Base-by-base conservation (phyloP, 64 coral and sea anemone species). In the Orbicella faveolata region DNA sequence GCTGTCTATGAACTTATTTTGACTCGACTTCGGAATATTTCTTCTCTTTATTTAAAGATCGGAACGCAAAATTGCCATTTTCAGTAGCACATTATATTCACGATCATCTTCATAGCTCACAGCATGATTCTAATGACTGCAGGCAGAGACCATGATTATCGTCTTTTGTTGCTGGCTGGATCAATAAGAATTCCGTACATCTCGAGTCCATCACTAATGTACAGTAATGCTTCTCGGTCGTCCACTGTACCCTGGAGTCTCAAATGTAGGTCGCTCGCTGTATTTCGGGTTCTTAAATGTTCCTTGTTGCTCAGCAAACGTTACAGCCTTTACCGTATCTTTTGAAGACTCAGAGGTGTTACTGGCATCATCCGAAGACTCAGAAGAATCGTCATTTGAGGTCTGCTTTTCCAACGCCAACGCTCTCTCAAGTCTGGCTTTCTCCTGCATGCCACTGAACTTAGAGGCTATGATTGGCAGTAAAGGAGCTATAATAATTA, bases 391-490 rank as follows among this genome's bases (percentile, higher is more conserved):
- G 1, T 83, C 61, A 83, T 68, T 36, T 1, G 36, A 18, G 9
- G 16, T 44, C 1, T 69, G 66, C 66, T 67, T 23, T 39, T 68
- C 61, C 21, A 62, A 10, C 1, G 35, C 16, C 33, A 63, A 65
- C 6, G 17, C 21, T 34, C 67, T 83, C 35, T 20, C 36, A 0
- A 83, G 2, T 67, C 44, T 83, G 16, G 33, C 80, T 67, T 39
- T 39, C 19, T 83, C 62, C 9, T 83, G 80, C 30, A 83, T 44
- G 2, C 34, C 39, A 26, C 19, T 83, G 80, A 83, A 83, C 61
- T 83, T 83, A 16, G 80, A 83, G 15, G 34, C 80, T 44, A 83
- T 83, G 36, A 83, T 83, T 39, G 80, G 80, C 80, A 83, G 34
- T 23, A 67, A 34, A 23, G 80, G 80, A 20, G 80, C 30, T 0